phyloP scores from a whole-genome alignment of 2,113 vertebrate genomes.

The Salvelinus alpinus region DNA sequence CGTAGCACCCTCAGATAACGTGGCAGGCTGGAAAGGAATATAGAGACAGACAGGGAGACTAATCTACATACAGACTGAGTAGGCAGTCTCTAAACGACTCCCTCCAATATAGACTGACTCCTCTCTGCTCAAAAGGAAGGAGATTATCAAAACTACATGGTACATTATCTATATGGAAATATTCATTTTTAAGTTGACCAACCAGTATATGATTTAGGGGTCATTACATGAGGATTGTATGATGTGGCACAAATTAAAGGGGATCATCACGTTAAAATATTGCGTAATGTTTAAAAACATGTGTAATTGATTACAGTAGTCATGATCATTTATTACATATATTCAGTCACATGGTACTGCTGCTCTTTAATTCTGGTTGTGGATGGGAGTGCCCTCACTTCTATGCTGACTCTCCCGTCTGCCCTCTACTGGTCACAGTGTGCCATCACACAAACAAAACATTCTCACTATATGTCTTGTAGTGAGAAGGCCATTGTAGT shows the following conservation, averaged over 20 bases:
- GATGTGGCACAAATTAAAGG: too few species aligned
- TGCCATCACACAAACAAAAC: conserved; percentile 7
- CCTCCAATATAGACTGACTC: too few species aligned
- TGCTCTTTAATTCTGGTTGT: conserved; percentile 6
- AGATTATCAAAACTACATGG: too few species aligned
- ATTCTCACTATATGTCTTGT: not conserved
- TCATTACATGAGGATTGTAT: too few species aligned
- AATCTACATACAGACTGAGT: conserved; percentile 30
- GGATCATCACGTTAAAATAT: too few species aligned
- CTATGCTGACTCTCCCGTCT: not conserved
- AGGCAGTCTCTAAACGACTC: conserved; percentile 4
- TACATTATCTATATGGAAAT: too few species aligned
- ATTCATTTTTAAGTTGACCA: too few species aligned
- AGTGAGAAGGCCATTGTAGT: not conserved
- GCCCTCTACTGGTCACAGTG: not conserved
- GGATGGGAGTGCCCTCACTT: conserved; percentile 3
- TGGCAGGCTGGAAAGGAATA: not conserved
- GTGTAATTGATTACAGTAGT: too few species aligned
- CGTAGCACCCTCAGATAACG: not conserved
- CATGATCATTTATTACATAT: too few species aligned
- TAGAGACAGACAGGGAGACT: conserved; percentile 4
- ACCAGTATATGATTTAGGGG: too few species aligned
- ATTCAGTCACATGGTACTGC: not conserved
- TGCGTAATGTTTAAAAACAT: too few species aligned
- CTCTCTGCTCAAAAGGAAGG: too few species aligned